Evolutionary conservation across 2,888 invertebrate species (phyloP), one percentile per base, ranked within the genome.

Genomic region (Leptopilina drosophilae): DNA sequence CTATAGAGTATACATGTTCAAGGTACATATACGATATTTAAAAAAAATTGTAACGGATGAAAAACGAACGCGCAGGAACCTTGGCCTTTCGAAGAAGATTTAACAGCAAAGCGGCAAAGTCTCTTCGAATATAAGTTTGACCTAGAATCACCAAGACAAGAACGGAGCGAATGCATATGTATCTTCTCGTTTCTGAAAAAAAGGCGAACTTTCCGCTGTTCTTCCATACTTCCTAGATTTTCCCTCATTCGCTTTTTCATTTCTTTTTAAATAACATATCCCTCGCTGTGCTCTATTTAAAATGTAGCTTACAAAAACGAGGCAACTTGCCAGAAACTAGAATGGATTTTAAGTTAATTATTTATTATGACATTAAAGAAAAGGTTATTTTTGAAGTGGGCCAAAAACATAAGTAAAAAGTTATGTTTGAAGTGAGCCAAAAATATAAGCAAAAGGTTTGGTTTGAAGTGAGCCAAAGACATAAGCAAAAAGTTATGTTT

Each of bases 51-150:
- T 40, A 49, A 64, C 53, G 64, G 42, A 59, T 40, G 33, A 3
- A 33, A 33, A 82, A 82, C 77, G 64, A 80, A 73, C 33, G 73
- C 73, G 49, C 53, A 73, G 14, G 83, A 84, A 84, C 84, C 84
- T 85, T 84, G 85, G 85, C 84, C 84, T 87, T 84, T 77, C 83
- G 53, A 79, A 73, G 64, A 80, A 81, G 80, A 81, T 78, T 76
- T 79, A 80, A 82, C 78, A 81, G 81, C 81, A 83, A 81, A 82
- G 77, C 79, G 81, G 84, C 83, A 85, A 87, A 87, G 87, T 85
- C 80, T 85, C 85, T 82, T 85, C 82, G 86, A 86, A 87, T 87
- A 85, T 84, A 83, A 84, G 86, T 85, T 86, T 87, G 85, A 86
- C 86, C 86, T 83, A 86, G 85, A 87, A 84, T 83, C 78, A 80